Conservation (phyloP, 2,888 invertebrate species). For the Resseliella maxima region DNA sequence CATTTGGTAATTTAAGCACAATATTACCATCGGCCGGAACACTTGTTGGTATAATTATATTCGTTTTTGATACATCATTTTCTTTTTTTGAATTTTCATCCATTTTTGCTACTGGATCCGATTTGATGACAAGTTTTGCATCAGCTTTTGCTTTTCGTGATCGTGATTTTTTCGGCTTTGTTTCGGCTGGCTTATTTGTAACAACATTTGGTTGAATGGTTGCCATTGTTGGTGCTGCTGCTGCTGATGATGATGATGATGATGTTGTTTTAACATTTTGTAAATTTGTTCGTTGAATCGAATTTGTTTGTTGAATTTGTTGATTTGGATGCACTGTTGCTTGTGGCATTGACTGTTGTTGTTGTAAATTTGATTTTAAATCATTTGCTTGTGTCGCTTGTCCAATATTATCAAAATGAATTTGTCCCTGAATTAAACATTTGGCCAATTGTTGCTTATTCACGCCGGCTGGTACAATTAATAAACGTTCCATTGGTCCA, state of each 20-base stretch:
- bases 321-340: neutral
- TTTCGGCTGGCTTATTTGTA: neutral
- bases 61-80: neutral
- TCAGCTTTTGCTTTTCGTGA: constrained; percentile 27
- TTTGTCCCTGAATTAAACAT: constrained; percentile 66
- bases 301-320: constrained; percentile 61
- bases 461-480: constrained; percentile 67
- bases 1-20: neutral
- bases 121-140: neutral
- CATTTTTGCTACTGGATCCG: neutral
- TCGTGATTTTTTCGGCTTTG: constrained; percentile 29
- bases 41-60: constrained; percentile 10
- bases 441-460: constrained; percentile 68
- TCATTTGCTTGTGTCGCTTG: constrained; percentile 59
- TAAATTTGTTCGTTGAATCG: neutral
- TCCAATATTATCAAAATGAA: constrained; percentile 67
- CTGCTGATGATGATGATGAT: too few relatives aligned
- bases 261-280: neutral
- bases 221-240: neutral
- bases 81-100: constrained; percentile 49
- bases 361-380: neutral
- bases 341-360: constrained; percentile 3
- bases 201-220: neutral
- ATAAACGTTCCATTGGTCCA: constrained; percentile 66
- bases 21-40: neutral